Conservation (phyloP, 2,113 vertebrate species). For the Neotoma lepida region DNA sequence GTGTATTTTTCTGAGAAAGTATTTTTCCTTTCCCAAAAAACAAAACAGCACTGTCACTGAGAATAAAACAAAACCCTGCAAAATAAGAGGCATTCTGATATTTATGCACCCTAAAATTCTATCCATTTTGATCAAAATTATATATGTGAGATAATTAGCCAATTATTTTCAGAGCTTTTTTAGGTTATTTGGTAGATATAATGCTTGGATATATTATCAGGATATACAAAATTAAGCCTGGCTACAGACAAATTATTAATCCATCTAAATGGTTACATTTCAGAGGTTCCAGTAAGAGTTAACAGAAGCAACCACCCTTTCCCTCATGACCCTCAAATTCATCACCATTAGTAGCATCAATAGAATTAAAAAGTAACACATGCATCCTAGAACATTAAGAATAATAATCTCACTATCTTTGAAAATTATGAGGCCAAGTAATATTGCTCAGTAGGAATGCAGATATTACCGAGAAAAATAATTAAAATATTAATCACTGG, state of each 20-base stretch:
- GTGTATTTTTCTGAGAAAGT: not conserved
- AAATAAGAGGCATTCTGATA: not conserved
- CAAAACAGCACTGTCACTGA: not conserved
- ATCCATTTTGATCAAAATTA: not conserved
- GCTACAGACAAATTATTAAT: constrained; percentile 73
- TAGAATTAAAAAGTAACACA: constrained; percentile 83
- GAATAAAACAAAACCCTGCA: not conserved
- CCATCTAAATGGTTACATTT: constrained; percentile 79
- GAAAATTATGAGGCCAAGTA: constrained; percentile 81
- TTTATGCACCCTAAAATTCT: constrained; percentile 52
- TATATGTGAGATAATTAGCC: not conserved
- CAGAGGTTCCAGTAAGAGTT: constrained; percentile 76
- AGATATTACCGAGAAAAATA: constrained; percentile 81
- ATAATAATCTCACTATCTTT: constrained; percentile 82
- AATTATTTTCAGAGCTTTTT: constrained; percentile 53
- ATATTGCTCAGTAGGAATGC: constrained; percentile 82
- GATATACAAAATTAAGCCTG: not conserved
- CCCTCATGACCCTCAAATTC: constrained; percentile 79
- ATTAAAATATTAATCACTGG: constrained; percentile 87
- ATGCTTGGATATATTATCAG: not conserved
- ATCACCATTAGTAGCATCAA: constrained; percentile 81
- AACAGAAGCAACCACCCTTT: constrained; percentile 73
- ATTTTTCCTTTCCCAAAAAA: not conserved
- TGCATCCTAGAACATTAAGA: constrained; percentile 82
- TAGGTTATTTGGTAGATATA: constrained; percentile 60